Conservation (phyloP, 2,113 vertebrate genomes). For the Chunga burmeisteri region DNA sequence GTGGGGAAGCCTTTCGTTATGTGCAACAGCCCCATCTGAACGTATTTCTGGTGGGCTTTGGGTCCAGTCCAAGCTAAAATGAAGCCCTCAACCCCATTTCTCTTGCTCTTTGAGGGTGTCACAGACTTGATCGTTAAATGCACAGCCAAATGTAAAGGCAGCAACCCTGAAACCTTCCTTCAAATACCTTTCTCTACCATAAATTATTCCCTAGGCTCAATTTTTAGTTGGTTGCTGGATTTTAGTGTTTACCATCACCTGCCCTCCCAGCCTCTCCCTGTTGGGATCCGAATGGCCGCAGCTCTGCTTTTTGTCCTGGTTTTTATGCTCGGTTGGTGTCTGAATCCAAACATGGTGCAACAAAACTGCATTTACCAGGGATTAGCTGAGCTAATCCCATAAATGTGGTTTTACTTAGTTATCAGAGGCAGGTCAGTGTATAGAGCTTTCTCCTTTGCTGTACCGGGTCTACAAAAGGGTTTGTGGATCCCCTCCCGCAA, state of each 20-base stretch:
- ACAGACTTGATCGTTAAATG: not conserved
- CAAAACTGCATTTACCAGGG: conserved; percentile 2
- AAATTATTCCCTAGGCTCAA: not conserved
- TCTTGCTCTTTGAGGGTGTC: not conserved
- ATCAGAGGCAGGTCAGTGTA: not conserved
- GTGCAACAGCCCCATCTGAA: not conserved
- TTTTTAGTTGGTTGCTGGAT: not conserved
- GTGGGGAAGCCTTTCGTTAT: fast-evolving
- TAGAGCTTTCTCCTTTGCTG: not conserved
- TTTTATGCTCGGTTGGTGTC: not conserved
- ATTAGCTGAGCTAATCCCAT: conserved; percentile 28
- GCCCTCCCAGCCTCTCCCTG: not conserved
- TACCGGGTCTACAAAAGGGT: not conserved
- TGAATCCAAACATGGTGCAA: not conserved
- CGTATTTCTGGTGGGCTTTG: not conserved
- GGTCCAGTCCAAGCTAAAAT: not conserved
- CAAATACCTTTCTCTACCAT: not conserved
- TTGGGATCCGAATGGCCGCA: not conserved
- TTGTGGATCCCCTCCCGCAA: too few relatives aligned
- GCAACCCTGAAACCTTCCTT: not conserved
- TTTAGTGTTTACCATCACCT: not conserved
- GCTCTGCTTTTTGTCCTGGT: not conserved
- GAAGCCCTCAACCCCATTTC: not conserved
- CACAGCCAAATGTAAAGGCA: not conserved
- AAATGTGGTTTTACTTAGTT: not conserved